Evolutionary conservation across 2,113 vertebrate genomes (phyloP).

Genomic region (Actinemys pallida): DNA sequence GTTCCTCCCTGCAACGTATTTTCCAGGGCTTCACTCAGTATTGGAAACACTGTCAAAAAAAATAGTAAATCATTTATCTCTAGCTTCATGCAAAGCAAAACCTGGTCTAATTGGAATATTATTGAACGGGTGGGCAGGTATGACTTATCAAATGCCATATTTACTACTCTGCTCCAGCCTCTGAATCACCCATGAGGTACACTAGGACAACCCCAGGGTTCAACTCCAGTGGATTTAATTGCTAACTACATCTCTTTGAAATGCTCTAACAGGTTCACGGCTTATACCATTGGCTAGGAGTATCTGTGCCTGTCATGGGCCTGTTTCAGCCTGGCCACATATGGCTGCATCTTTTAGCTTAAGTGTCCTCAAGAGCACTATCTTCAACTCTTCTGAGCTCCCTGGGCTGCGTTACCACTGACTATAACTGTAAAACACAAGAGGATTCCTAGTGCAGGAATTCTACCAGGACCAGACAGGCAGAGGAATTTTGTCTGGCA

Average conservation of each 20-base stretch:
- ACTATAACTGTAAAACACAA: background rate
- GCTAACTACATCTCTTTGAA: background rate
- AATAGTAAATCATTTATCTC: background rate
- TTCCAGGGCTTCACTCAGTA: background rate
- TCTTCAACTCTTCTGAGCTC: background rate
- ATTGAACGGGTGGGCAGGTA: rapidly evolving
- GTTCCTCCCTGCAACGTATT: background rate
- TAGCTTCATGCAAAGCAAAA: rapidly evolving
- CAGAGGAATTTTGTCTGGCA: background rate
- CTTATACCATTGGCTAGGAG: background rate
- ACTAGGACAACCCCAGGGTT: rapidly evolving
- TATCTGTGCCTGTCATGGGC: background rate
- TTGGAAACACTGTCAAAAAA: background rate
- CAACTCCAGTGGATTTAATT: background rate
- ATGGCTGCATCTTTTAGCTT: background rate
- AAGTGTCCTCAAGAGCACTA: background rate
- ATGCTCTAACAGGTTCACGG: background rate
- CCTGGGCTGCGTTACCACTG: background rate
- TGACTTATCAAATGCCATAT: background rate
- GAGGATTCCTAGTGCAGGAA: background rate
- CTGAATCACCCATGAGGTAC: background rate
- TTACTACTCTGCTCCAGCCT: background rate
- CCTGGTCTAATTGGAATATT: background rate
- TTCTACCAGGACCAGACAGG: background rate
- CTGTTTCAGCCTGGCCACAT: background rate